Conservation (phyloP, 2,797 vertebrate species). For the Esox masquinongy region DNA sequence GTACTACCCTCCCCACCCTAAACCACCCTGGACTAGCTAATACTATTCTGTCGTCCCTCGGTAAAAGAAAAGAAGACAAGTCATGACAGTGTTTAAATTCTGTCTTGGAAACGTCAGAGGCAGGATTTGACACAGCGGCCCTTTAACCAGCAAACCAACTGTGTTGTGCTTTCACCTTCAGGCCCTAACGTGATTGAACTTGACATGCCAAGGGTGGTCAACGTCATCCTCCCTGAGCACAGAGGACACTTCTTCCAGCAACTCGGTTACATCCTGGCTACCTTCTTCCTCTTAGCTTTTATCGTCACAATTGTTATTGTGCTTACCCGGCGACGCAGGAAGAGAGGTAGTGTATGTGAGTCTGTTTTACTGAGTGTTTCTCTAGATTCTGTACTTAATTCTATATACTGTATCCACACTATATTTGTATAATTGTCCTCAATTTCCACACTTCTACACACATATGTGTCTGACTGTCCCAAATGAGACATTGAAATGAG, state of each 20-base stretch:
- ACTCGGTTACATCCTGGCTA: conserved; percentile 89
- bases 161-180: conserved; percentile 49
- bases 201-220: conserved; percentile 82
- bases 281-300: conserved; percentile 84
- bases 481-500: not conserved
- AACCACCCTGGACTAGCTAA: too few species aligned
- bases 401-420: too few species aligned
- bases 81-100: too few species aligned
- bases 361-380: not conserved
- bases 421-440: not conserved
- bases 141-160: not conserved
- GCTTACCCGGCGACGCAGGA: conserved; percentile 79
- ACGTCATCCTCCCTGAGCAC: conserved; percentile 89
- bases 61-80: too few species aligned
- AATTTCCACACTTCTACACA: not conserved
- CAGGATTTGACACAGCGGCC: too few species aligned
- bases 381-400: not conserved
- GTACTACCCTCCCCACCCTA: too few species aligned
- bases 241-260: conserved; percentile 87
- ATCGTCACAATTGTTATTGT: conserved; percentile 79
- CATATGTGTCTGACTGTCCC: conserved; percentile 6
- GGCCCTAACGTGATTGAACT: conserved; percentile 68
- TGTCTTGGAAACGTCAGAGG: too few species aligned
- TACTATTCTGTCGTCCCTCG: too few species aligned
- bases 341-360: conserved; percentile 75